Evolutionary conservation across 2,797 vertebrate species (phyloP).

Genomic region (Stomatorhinus walkeri): DNA sequence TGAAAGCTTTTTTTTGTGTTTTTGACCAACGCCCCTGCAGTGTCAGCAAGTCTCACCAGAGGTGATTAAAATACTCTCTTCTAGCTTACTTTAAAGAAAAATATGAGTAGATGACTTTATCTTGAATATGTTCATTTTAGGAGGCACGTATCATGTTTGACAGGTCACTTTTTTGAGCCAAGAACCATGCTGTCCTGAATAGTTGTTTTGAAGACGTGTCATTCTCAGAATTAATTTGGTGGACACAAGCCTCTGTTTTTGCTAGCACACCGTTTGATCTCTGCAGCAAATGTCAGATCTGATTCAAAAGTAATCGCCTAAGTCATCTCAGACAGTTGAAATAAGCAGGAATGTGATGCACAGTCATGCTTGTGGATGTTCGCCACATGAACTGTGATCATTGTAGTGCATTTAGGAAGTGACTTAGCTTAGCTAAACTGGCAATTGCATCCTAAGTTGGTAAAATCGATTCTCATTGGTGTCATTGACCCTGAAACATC

Average conservation of each 20-base stretch:
- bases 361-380: background rate
- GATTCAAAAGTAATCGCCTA: background rate
- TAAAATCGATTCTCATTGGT: background rate
- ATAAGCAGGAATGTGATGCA: background rate
- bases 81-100: background rate
- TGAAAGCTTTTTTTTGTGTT: background rate
- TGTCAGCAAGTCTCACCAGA: conserved; percentile 7
- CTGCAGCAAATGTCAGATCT: background rate
- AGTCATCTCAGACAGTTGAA: background rate
- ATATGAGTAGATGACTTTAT: background rate
- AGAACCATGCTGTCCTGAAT: background rate
- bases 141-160: background rate
- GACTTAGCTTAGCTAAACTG: background rate
- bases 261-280: background rate
- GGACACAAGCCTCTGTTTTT: background rate
- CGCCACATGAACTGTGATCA: background rate
- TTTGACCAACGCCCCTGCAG: conserved; percentile 39
- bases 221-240: background rate
- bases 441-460: background rate
- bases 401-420: background rate
- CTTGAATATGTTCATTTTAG: background rate
- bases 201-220: background rate
- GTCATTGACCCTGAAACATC: background rate
- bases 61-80: background rate
- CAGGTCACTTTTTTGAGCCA: background rate